Percentiles rank a stretch among this genome's conserved stretches.
Evolutionary conservation across 2,113 vertebrate genomes (phyloP).

Genomic region (Asarcornis scutulata): DNA sequence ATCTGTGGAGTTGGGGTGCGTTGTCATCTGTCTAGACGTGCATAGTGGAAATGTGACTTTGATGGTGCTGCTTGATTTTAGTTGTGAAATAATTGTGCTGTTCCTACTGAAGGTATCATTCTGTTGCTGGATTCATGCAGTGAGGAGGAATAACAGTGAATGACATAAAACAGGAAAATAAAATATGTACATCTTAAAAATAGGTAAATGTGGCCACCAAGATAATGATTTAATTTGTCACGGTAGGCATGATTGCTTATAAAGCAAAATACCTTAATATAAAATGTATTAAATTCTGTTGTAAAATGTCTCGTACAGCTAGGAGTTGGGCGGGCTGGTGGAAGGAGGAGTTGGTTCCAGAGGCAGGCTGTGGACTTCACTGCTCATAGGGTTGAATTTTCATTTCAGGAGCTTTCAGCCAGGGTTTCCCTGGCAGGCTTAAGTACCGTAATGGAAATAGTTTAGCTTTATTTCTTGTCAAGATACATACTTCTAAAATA

Average conservation of each 20-base stretch:
- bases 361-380: background rate
- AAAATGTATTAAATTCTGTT: background rate
- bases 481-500: too few relatives aligned
- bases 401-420: background rate
- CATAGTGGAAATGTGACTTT: background rate
- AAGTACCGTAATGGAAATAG: too few relatives aligned
- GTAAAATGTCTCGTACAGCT: background rate
- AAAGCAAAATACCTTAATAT: background rate
- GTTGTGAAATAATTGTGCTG: background rate
- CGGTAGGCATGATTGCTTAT: background rate
- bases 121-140: fast-evolving
- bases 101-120: background rate
- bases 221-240: background rate
- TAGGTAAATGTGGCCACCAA: background rate
- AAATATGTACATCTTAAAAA: background rate
- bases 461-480: too few relatives aligned
- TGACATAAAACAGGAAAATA: background rate
- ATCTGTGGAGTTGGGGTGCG: fast-evolving
- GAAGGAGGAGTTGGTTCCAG: background rate
- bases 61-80: background rate
- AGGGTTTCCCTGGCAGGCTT: background rate
- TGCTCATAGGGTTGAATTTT: background rate
- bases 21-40: fast-evolving
- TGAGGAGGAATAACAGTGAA: background rate
- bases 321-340: background rate